Percentiles rank a stretch among this genome's conserved stretches.
Conservation (phyloP, 35 echinoderm and acorn worm genomes). For the Lytechinus variegatus region DNA sequence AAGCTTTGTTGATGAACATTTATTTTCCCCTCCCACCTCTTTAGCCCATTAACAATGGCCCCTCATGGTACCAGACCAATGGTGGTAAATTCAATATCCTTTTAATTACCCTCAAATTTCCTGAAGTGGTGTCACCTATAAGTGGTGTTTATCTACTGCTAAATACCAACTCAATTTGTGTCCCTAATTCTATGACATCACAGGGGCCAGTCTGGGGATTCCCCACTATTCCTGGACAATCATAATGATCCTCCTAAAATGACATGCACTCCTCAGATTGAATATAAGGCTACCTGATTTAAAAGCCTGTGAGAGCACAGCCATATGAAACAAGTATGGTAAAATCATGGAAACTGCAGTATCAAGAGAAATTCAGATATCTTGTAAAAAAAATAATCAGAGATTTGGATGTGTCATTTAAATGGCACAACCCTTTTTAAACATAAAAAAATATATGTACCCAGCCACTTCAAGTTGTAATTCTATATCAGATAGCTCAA, state of each 20-base stretch:
- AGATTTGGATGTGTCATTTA: no score
- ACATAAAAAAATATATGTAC: no score
- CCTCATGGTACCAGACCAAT: neutral
- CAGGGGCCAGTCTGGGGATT: neutral
- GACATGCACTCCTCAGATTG: no score
- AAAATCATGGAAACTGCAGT: no score
- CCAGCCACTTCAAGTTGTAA: no score
- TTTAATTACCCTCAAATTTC: neutral
- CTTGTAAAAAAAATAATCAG: no score
- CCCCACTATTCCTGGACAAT: neutral
- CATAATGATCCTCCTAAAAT: neutral
- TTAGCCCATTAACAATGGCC: constrained; percentile 6
- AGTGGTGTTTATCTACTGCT: neutral
- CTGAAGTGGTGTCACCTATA: neutral
- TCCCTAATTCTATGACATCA: neutral
- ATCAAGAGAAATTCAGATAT: no score
- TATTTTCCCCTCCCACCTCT: neutral
- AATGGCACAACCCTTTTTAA: no score
- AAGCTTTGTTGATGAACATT: neutral
- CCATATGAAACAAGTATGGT: no score
- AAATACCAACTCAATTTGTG: neutral
- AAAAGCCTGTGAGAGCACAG: no score
- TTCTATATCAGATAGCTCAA: no score
- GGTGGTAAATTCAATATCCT: neutral
- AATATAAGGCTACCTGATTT: no score